phyloP scores from a whole-genome alignment of 2,888 invertebrate genomes.

The Exocentrus adspersus region DNA sequence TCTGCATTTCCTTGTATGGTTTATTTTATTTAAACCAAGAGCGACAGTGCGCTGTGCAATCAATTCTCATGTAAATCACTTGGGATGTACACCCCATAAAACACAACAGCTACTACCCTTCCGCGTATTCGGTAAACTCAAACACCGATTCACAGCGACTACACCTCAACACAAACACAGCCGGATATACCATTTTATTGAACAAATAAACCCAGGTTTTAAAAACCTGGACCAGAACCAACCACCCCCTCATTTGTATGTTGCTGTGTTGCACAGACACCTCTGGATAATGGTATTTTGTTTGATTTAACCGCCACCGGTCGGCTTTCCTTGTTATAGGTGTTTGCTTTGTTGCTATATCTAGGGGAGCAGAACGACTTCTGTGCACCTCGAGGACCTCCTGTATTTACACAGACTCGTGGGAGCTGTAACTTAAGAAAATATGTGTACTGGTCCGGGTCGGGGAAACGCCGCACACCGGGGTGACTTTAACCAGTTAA shows the following conservation, averaged over 20 bases:
- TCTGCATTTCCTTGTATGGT: no score
- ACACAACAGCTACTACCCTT: not conserved
- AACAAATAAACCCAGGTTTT: constrained; percentile 12
- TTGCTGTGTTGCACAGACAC: constrained; percentile 19
- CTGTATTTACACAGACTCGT: constrained; percentile 18
- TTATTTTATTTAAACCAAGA: no score
- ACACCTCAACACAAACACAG: not conserved
- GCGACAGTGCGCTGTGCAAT: no score
- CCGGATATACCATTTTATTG: constrained; percentile 4
- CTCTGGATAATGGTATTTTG: constrained; percentile 19
- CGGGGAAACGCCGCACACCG: not conserved
- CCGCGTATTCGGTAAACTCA: constrained; percentile 2
- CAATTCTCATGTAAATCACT: no score
- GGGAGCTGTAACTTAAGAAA: constrained; percentile 5
- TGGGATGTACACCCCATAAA: no score
- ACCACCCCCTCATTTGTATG: constrained; percentile 1
- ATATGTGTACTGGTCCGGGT: constrained; percentile 6
- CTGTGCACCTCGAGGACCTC: not conserved
- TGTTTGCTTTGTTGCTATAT: constrained; percentile 21
- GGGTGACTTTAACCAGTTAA: constrained; percentile 10
- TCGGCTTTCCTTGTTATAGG: constrained; percentile 18
- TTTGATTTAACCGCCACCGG: constrained; percentile 11
- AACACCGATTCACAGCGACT: constrained; percentile 8
- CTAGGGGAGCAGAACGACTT: constrained; percentile 15
- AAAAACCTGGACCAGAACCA: constrained; percentile 1